Percentiles rank a stretch among this genome's conserved stretches.
These are phyloP conservation scores for Diabrotica virgifera DNA, from an alignment of 1,140 invertebrate genomes.

Conservation along the genomic window DNA sequence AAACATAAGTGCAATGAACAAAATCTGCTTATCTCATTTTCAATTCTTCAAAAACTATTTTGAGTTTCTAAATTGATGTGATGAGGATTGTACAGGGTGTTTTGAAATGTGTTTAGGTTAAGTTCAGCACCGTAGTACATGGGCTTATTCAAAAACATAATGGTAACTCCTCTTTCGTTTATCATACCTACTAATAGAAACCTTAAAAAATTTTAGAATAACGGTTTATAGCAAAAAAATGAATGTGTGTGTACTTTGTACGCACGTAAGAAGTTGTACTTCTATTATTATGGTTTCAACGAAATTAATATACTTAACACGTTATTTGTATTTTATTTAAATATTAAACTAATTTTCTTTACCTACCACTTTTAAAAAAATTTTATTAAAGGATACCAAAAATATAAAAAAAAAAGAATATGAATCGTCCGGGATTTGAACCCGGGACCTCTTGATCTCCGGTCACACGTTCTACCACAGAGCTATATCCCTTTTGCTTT, in stretches of 20 bases:
- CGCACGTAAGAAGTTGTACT: no score
- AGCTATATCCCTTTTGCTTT: not conserved
- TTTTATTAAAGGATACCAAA: no score
- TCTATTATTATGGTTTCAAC: no score
- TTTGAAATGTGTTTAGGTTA: conserved; percentile 16
- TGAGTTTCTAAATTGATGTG: conserved; percentile 12
- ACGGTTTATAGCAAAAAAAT: not conserved
- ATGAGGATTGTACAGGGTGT: conserved; percentile 21
- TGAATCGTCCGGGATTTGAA: no score
- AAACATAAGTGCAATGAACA: no score
- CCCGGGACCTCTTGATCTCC: no score
- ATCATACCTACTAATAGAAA: not conserved
- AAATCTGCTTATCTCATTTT: not conserved
- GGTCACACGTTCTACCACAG: not conserved
- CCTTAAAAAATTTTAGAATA: not conserved
- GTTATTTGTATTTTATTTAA: no score
- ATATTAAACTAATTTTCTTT: no score
- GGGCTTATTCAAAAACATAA: not conserved
- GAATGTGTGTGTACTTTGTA: no score
- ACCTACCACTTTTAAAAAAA: no score
- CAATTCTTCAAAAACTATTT: not conserved
- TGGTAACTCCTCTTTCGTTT: not conserved
- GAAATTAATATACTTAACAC: no score
- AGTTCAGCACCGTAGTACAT: not conserved
- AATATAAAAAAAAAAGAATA: no score